Evolutionary conservation across 2,888 invertebrate species (phyloP).

Genomic region (Nephrotoma flavescens): DNA sequence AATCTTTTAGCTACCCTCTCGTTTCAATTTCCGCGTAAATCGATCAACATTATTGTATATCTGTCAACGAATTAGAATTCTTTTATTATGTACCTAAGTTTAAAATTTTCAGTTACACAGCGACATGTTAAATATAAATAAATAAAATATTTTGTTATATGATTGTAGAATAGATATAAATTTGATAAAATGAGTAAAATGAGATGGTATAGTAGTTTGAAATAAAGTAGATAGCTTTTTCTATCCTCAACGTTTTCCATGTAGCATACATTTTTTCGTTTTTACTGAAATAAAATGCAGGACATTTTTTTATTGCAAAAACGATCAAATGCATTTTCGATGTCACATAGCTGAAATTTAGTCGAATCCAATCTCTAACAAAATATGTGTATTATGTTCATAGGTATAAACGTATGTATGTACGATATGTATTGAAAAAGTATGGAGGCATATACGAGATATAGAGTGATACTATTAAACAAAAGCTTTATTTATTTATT

Average conservation of each 20-base stretch:
- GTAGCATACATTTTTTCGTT: not conserved
- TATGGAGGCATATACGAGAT: not conserved
- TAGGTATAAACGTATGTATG: not conserved
- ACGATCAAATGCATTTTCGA: not conserved
- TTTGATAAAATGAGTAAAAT: not conserved
- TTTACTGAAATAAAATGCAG: not conserved
- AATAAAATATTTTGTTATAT: not conserved
- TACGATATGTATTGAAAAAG: not conserved
- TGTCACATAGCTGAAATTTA: not conserved
- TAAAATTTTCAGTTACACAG: not conserved
- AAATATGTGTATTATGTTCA: not conserved
- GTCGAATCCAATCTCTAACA: not conserved
- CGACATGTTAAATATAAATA: not conserved
- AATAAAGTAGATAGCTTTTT: not conserved
- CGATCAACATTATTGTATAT: no score
- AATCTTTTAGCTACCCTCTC: not conserved
- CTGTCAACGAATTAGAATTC: not conserved
- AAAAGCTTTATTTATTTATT: not conserved
- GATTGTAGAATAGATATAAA: not conserved
- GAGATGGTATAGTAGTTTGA: not conserved
- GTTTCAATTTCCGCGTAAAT: no score
- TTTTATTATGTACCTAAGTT: not conserved
- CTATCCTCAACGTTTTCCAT: not conserved
- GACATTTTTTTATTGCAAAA: not conserved
- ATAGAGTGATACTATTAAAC: not conserved